Evolutionary conservation across 1,140 invertebrate species (phyloP).

Genomic region (Heterodera carotae): DNA sequence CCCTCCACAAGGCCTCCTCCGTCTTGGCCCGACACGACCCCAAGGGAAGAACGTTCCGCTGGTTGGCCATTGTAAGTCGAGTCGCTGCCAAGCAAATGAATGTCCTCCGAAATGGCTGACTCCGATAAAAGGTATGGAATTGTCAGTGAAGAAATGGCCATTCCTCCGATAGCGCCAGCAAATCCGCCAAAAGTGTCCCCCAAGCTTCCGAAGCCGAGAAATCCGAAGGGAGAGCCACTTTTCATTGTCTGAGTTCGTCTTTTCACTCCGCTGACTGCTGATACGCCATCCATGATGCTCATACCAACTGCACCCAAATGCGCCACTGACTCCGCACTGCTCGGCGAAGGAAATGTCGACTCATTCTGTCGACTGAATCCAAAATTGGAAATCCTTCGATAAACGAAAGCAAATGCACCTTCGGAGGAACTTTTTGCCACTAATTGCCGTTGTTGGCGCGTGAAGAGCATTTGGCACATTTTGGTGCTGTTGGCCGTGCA

Average conservation of each 20-base stretch:
- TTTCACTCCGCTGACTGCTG: not conserved
- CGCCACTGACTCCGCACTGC: not conserved
- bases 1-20: not conserved
- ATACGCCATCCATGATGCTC: not conserved
- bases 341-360: not conserved
- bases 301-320: not conserved
- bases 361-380: conserved; percentile 26
- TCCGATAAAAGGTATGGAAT: conserved; percentile 9
- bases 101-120: conserved; percentile 13
- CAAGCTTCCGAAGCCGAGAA: not conserved
- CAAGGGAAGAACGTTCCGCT: not conserved
- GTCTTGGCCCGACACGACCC: not conserved
- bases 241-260: conserved; percentile 2
- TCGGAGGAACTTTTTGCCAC: conserved; percentile 24
- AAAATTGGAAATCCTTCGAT: not conserved
- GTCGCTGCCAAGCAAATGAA: conserved; percentile 7
- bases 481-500: not conserved
- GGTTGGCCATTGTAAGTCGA: not conserved
- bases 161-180: conserved; percentile 15
- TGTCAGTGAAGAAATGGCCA: conserved; percentile 9
- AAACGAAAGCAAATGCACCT: not conserved
- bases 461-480: not conserved
- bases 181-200: not conserved
- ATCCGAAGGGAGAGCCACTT: conserved; percentile 22
- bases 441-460: not conserved